phyloP scores from a whole-genome alignment of 2,888 invertebrate genomes.

The Drosophila infuscata region DNA sequence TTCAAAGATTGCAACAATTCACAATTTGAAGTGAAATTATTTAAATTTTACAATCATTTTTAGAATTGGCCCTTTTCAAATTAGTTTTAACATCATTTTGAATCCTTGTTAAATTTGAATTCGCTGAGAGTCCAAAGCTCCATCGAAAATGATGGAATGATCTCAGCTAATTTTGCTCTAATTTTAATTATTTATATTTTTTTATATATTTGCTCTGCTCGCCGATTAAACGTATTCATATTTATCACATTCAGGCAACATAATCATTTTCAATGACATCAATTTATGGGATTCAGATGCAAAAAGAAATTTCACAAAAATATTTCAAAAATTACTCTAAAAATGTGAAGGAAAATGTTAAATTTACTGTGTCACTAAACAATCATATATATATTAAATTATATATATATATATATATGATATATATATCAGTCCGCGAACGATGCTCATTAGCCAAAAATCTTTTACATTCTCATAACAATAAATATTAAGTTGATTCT shows the following conservation, averaged over 20 bases:
- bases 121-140: background rate
- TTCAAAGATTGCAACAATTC: background rate
- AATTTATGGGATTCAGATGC: conserved; percentile 21
- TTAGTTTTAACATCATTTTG: background rate
- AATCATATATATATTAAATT: background rate
- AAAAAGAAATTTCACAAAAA: conserved; percentile 11
- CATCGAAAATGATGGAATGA: background rate
- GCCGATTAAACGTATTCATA: background rate
- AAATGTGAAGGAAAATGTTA: conserved; percentile 3
- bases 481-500: conserved; percentile 12
- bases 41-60: background rate
- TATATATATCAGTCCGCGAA: conserved; percentile 8
- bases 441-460: conserved; percentile 10
- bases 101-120: background rate
- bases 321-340: background rate
- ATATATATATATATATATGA: background rate
- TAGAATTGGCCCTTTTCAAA: background rate
- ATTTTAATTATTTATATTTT: background rate
- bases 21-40: background rate
- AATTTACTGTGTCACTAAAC: conserved; percentile 12
- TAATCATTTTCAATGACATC: conserved; percentile 30
- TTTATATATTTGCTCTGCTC: background rate
- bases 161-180: background rate
- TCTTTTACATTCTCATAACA: conserved; percentile 1
- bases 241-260: conserved; percentile 12